Conservation (phyloP, 2,888 invertebrate species). For the Acrobeloides nanus region DNA sequence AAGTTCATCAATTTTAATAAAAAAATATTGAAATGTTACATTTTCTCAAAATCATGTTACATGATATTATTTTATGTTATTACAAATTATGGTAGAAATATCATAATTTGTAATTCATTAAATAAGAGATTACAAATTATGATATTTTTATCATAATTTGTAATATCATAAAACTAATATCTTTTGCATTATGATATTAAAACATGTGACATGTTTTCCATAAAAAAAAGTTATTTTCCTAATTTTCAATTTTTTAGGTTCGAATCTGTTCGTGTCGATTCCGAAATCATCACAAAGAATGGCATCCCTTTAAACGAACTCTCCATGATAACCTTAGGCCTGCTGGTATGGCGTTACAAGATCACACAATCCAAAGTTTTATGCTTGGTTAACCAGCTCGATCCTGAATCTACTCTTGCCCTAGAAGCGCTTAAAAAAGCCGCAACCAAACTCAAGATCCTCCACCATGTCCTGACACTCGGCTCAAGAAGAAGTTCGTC, state of each 20-base stretch:
- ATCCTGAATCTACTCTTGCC: constrained; percentile 18
- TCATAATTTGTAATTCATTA: too few relatives aligned
- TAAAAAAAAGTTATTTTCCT: constrained; percentile 3
- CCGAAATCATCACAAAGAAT: constrained; percentile 20
- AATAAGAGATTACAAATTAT: too few relatives aligned
- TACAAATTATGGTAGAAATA: not conserved
- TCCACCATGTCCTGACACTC: constrained; percentile 40
- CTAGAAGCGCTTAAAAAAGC: constrained; percentile 45
- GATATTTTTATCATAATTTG: not conserved
- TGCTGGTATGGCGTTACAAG: constrained; percentile 38
- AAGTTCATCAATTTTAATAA: too few relatives aligned
- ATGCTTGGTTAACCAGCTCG: constrained; percentile 26
- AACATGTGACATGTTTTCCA: not conserved
- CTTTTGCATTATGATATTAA: not conserved
- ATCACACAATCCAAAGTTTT: constrained; percentile 35
- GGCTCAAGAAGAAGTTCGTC: constrained; percentile 13
- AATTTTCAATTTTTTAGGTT: constrained; percentile 7
- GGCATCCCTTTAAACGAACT: constrained; percentile 36
- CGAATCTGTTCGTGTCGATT: not conserved
- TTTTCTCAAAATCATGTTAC: constrained; percentile 11
- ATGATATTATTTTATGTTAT: not conserved
- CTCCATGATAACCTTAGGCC: constrained; percentile 42
- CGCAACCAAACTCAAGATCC: constrained; percentile 37
- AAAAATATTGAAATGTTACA: constrained; percentile 30
- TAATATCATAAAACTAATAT: not conserved